Conservation (phyloP, 1,140 invertebrate species). For the Drosophila neocordata region DNA sequence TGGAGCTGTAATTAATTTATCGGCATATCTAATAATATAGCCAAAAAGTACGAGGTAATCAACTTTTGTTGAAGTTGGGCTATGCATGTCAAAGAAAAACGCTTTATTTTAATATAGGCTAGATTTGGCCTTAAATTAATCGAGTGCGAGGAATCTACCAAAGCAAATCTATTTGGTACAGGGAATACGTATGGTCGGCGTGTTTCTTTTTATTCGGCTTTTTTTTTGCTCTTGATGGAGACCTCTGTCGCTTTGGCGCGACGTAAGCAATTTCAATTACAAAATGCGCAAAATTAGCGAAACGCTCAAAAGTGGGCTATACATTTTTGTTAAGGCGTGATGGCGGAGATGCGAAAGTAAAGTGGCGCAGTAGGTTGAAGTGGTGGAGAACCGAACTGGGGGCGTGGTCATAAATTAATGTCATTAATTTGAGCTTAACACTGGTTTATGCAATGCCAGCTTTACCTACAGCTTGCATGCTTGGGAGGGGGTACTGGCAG, state of each 20-base stretch:
- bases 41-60: too few relatives aligned
- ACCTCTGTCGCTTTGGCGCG: slow-evolving; percentile 2
- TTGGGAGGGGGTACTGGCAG: slow-evolving; percentile 29
- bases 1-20: too few relatives aligned
- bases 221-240: neutral
- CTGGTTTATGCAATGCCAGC: slow-evolving; percentile 71
- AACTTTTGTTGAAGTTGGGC: too few relatives aligned
- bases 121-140: too few relatives aligned
- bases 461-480: slow-evolving; percentile 63
- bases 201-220: too few relatives aligned
- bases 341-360: neutral
- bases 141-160: too few relatives aligned
- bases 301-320: slow-evolving; percentile 56
- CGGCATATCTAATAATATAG: too few relatives aligned
- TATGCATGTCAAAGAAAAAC: too few relatives aligned
- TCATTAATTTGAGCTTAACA: slow-evolving; percentile 77
- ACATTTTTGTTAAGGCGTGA: slow-evolving; percentile 68
- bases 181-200: too few relatives aligned
- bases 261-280: slow-evolving; percentile 70
- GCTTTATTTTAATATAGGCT: too few relatives aligned
- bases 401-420: slow-evolving; percentile 69
- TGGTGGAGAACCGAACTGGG: neutral
- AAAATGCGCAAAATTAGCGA: slow-evolving; percentile 72
- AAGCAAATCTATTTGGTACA: too few relatives aligned
- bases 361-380: neutral